These are phyloP conservation scores for Brienomyrus longianalis DNA, from an alignment of 2,113 vertebrate genomes.

Conservation along the genomic window DNA sequence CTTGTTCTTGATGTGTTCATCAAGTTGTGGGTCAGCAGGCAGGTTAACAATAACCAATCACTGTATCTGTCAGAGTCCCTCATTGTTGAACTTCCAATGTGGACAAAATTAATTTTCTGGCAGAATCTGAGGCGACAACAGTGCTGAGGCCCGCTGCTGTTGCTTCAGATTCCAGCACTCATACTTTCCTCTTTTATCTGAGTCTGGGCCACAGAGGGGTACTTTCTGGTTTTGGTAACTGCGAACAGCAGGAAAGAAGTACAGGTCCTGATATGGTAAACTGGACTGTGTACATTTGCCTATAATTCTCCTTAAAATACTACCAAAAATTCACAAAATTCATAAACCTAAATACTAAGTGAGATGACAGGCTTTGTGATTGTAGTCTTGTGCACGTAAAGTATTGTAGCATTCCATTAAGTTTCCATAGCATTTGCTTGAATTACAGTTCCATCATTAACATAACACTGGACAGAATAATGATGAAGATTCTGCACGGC, in stretches of 20 bases:
- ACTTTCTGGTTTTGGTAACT: not conserved
- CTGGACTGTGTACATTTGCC: not conserved
- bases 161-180: not conserved
- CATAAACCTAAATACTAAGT: not conserved
- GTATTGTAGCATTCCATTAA: not conserved
- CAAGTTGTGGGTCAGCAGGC: constrained; percentile 25
- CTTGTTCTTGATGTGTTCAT: constrained; percentile 12
- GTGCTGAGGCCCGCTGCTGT: not conserved
- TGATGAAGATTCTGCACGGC: not conserved
- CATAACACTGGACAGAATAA: not conserved
- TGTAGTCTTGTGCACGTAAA: not conserved
- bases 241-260: not conserved
- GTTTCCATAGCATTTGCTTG: not conserved
- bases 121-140: not conserved
- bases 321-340: not conserved
- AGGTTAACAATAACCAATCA: constrained; percentile 29
- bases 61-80: constrained; percentile 14
- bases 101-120: not conserved
- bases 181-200: not conserved
- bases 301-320: not conserved
- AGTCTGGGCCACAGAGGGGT: not conserved
- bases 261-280: not conserved
- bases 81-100: not conserved
- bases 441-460: not conserved
- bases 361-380: not conserved